Conservation (phyloP, 2,113 vertebrate species). For the Ctenomys sociabilis region DNA sequence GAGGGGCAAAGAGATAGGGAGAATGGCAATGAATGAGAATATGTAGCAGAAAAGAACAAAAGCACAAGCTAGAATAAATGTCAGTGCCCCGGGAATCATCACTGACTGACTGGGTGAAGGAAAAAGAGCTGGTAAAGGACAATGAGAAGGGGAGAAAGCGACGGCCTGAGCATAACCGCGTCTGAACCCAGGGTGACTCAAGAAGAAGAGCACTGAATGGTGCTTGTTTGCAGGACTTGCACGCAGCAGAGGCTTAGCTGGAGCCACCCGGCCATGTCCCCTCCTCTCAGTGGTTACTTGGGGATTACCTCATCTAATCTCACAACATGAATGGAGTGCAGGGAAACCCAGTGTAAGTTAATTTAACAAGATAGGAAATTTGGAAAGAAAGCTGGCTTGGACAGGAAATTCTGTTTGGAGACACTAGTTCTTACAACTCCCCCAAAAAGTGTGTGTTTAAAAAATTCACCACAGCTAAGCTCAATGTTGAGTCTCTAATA, state of each 20-base stretch:
- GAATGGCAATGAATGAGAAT: background rate
- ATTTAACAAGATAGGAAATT: background rate
- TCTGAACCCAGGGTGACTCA: background rate
- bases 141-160: background rate
- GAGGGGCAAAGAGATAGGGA: background rate
- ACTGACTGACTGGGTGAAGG: background rate
- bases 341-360: background rate
- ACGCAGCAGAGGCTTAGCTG: background rate
- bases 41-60: background rate
- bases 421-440: background rate
- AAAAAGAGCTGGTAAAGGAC: background rate
- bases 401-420: slow-evolving; percentile 4
- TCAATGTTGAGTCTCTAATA: background rate
- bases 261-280: background rate
- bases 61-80: background rate
- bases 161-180: background rate
- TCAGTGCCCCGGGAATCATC: background rate
- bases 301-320: background rate
- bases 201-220: background rate
- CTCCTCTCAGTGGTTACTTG: too few species aligned
- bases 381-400: background rate
- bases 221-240: too few species aligned
- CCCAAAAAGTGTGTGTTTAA: background rate
- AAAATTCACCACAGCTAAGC: background rate
- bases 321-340: background rate